phyloP scores from a whole-genome alignment of 2,113 vertebrate genomes.

The Gulo gulo region DNA sequence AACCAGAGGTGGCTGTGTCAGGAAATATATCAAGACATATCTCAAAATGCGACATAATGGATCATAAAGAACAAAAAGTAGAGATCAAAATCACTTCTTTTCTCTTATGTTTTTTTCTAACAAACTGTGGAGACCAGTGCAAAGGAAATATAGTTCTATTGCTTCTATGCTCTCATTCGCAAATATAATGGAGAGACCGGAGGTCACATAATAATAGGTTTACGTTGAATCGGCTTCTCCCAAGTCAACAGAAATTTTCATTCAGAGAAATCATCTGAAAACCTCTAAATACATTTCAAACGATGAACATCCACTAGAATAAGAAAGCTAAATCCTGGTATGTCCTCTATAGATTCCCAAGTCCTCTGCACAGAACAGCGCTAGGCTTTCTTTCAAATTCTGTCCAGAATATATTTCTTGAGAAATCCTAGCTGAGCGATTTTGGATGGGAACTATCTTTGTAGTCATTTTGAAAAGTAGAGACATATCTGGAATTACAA shows the following conservation, averaged over 20 bases:
- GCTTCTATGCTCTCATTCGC: not conserved
- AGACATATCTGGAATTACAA: not conserved
- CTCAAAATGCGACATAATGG: not conserved
- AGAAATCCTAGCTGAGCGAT: not conserved
- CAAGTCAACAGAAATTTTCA: not conserved
- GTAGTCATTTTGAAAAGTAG: not conserved
- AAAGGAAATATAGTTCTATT: not conserved
- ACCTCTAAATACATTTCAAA: not conserved
- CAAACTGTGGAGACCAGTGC: not conserved
- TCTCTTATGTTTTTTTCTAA: not conserved
- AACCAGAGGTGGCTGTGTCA: not conserved
- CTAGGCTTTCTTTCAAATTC: not conserved
- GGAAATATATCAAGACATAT: not conserved
- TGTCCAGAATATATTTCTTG: not conserved
- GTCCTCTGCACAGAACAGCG: not conserved
- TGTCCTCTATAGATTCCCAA: not conserved
- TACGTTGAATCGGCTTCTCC: not conserved
- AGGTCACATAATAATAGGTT: not conserved
- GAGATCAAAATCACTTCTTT: not conserved
- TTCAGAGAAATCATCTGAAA: not conserved
- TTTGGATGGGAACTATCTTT: not conserved
- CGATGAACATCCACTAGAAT: not conserved
- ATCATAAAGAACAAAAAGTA: not conserved
- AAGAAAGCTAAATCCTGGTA: not conserved
- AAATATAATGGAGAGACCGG: not conserved